Conservation (phyloP, 2,797 vertebrate genomes). For the Phrynocephalus forsythii region DNA sequence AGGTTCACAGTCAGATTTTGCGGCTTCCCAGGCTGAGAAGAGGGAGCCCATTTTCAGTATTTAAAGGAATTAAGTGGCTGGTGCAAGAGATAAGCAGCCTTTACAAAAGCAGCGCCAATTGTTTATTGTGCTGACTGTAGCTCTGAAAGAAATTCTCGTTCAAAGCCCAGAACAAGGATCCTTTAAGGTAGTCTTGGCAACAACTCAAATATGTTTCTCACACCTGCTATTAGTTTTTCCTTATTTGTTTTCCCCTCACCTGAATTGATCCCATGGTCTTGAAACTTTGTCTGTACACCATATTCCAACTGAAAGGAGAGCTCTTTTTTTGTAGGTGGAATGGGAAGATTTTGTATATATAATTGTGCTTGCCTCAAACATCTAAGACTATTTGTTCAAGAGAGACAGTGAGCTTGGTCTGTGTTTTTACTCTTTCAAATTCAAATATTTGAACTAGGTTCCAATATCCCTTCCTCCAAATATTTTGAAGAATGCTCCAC, state of each 20-base stretch:
- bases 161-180: conserved; percentile 27
- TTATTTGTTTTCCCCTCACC: conserved; percentile 32
- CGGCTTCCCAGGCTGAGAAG: conserved; percentile 35
- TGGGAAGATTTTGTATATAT: neutral
- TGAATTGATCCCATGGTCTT: conserved; percentile 13
- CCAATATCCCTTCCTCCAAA: neutral
- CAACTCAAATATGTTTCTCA: conserved; percentile 45
- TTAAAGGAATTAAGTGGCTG: conserved; percentile 55
- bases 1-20: conserved; percentile 36
- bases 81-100: conserved; percentile 45
- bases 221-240: conserved; percentile 20
- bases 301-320: neutral
- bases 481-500: neutral
- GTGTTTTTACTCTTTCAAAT: neutral
- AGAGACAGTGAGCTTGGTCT: neutral
- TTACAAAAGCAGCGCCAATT: conserved; percentile 42
- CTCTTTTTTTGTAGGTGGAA: neutral
- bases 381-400: conserved; percentile 38
- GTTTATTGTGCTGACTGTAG: conserved; percentile 39
- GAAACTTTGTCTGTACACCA: neutral
- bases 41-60: conserved; percentile 40
- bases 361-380: neutral
- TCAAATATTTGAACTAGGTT: conserved; percentile 11
- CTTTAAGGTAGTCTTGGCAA: conserved; percentile 43
- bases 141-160: conserved; percentile 41